Base-by-base conservation (phyloP, 2,888 invertebrate species). In the Melangyna quadrimaculata region DNA sequence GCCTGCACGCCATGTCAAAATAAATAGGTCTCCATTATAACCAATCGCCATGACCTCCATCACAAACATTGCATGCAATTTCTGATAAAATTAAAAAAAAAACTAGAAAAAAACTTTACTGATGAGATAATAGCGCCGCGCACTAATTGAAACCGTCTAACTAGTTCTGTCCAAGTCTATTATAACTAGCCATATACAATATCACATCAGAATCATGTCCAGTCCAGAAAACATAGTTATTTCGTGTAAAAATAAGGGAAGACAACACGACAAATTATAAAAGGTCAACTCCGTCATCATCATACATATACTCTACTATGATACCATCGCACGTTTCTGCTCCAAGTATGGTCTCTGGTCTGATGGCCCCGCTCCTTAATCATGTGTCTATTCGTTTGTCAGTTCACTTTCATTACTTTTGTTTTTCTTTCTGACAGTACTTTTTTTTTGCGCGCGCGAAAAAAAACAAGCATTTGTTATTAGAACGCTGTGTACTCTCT, bases 101-200 rank as follows among this genome's bases (percentile, higher is more conserved):
- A 67, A 35, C n/a, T 12, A 65, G 17, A 48, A 67, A n/a, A 51
- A 35, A 65, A 53, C 17, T 8, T 7, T 2, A 12, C 75, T 84
- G 84, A 84, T 75, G 84, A 79, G 71, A 83, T 83, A 74, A 83
- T 75, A 84, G 43, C 35, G 17, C 55, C 77, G 74, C 77, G 74
- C 48, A 37, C 72, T 73, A 78, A 74, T 70, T 83, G 69, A 78
- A 78, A 83, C 45, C 57, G 70, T 29, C 70, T 67, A 57, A 74
- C 53, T 71, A 29, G 55, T 69, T 75, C 24, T 27, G 57, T 48
- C 37, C 57, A 55, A 43, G 40, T 35, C 27, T 17, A 59, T 71
- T 22, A 71, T 24, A 59, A 27, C 14, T 22, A 35, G 1, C 14
- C 10, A 1, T 17, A 17, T 0, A 29, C 1, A 2, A 17, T 5